These are phyloP conservation scores for Luperina testacea DNA, from an alignment of 2,888 invertebrate species.

Conservation along the genomic window DNA sequence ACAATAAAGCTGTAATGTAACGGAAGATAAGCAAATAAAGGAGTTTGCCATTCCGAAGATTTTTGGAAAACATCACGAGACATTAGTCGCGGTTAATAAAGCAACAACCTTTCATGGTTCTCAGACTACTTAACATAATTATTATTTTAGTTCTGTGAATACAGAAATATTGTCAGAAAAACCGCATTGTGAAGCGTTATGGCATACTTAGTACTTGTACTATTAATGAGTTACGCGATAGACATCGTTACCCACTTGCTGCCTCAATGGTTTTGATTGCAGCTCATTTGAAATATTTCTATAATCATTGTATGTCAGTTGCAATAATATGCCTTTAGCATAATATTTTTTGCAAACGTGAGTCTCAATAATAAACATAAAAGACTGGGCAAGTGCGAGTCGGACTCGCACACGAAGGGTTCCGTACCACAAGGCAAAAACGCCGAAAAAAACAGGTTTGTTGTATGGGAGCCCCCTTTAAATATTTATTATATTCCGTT, in stretches of 20 bases:
- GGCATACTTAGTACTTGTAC: constrained; percentile 27
- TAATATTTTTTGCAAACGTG: constrained; percentile 3
- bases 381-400: no score
- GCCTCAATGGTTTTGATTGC: constrained; percentile 57
- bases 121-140: constrained; percentile 35
- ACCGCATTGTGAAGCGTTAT: constrained; percentile 28
- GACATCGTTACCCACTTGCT: constrained; percentile 57
- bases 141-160: constrained; percentile 30
- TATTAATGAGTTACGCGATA: constrained; percentile 57
- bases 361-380: neutral
- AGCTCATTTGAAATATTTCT: constrained; percentile 54
- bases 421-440: no score
- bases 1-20: constrained; percentile 39
- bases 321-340: constrained; percentile 18
- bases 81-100: constrained; percentile 49
- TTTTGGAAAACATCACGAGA: constrained; percentile 45
- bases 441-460: no score
- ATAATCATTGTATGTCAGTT: constrained; percentile 39
- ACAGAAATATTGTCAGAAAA: constrained; percentile 52
- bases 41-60: constrained; percentile 7
- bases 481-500: no score
- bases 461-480: no score
- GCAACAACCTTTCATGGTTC: constrained; percentile 19
- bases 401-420: no score
- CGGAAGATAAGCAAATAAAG: constrained; percentile 29